phyloP scores from a whole-genome alignment of 23 tunicate genomes.

The Styela plicata region DNA sequence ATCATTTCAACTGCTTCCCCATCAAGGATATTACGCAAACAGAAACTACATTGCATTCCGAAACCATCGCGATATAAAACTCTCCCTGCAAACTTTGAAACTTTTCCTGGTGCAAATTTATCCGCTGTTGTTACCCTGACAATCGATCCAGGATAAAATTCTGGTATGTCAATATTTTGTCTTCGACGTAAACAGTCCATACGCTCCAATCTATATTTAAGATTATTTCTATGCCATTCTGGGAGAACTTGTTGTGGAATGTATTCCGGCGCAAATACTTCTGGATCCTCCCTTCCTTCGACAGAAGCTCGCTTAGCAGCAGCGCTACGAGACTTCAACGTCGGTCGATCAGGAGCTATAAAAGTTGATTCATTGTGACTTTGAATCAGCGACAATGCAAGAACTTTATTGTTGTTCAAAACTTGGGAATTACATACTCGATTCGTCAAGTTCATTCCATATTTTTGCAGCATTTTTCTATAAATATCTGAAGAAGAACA shows the following conservation, averaged over 20 bases:
- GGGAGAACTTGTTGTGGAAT: constrained; percentile 75
- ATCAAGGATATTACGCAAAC: constrained; percentile 69
- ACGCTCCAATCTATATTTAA: constrained; percentile 72
- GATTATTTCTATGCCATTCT: constrained; percentile 89
- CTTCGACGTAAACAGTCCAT: constrained; percentile 83
- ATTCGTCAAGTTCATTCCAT: not conserved
- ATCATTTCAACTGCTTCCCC: constrained; percentile 78
- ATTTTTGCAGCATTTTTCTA: not conserved
- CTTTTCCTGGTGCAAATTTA: constrained; percentile 51
- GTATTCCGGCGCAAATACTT: constrained; percentile 58
- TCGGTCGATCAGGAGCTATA: constrained; percentile 23
- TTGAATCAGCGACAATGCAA: not conserved
- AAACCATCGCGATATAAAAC: constrained; percentile 81
- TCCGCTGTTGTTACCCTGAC: constrained; percentile 75
- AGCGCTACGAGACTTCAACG: constrained; percentile 5
- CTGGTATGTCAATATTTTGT: constrained; percentile 68
- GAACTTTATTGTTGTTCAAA: no score
- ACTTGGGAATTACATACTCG: no score
- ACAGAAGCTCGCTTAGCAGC: constrained; percentile 6
- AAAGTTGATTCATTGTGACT: not conserved
- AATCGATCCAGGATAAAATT: constrained; percentile 85
- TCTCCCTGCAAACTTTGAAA: constrained; percentile 69
- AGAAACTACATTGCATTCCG: constrained; percentile 77
- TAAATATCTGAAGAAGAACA: not conserved
- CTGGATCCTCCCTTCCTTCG: constrained; percentile 80